A percentile compares a stretch with the other conserved stretches of the same genome.
phyloP scores from a whole-genome alignment of 2,113 vertebrate species.

The Bothrops jararaca region DNA sequence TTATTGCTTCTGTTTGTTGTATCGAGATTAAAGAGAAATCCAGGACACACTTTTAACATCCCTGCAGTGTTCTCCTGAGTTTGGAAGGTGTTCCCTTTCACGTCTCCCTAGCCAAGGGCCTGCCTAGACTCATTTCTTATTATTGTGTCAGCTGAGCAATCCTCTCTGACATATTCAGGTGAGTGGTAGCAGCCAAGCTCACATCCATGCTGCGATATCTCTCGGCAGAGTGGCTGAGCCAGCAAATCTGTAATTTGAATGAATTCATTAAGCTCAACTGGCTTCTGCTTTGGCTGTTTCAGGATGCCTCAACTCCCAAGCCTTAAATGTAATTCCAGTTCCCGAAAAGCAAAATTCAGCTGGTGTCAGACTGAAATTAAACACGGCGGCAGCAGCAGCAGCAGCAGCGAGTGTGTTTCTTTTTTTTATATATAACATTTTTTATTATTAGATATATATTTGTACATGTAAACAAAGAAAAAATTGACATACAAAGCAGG shows the following conservation, averaged over 20 bases:
- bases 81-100: neutral
- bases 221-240: neutral
- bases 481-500: neutral
- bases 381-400: too few species aligned
- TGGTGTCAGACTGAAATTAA: neutral
- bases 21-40: neutral
- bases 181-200: neutral
- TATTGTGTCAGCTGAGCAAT: neutral
- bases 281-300: neutral
- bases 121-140: slow-evolving; percentile 1
- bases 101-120: neutral
- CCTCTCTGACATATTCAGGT: neutral
- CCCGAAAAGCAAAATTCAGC: neutral
- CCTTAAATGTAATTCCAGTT: neutral
- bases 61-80: slow-evolving; percentile 9
- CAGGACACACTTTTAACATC: neutral
- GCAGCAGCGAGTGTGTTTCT: neutral
- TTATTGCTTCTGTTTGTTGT: accelerated
- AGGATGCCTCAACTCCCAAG: neutral
- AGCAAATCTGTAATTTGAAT: neutral
- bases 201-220: neutral
- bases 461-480: too few species aligned
- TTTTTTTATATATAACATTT: too few species aligned
- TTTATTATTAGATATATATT: too few species aligned
- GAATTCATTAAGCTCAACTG: neutral